phyloP scores from a whole-genome alignment of 2,797 vertebrate genomes.

The Silurus aristotelis region DNA sequence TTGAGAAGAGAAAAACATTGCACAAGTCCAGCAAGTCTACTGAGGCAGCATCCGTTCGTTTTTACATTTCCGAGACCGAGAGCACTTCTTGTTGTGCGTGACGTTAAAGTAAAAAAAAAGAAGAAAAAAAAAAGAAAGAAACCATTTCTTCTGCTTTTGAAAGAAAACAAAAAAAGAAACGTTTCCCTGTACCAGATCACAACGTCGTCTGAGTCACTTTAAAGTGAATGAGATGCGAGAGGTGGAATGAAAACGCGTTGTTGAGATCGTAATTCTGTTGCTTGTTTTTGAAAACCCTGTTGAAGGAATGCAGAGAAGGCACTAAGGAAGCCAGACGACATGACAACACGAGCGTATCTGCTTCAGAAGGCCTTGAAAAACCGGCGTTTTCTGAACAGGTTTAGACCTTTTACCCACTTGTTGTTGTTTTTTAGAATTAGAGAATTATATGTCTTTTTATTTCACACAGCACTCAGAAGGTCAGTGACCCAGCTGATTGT shows the following conservation, averaged over 20 bases:
- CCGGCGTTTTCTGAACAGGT: conserved; percentile 65
- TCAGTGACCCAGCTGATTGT: conserved; percentile 23
- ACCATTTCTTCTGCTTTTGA: conserved; percentile 33
- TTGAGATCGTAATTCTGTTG: conserved; percentile 37
- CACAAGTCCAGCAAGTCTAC: conserved; percentile 69
- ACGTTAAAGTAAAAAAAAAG: neutral
- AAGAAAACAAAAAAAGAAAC: conserved; percentile 23
- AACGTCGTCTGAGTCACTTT: conserved; percentile 46
- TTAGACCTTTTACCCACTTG: conserved; percentile 41
- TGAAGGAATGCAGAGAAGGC: conserved; percentile 77
- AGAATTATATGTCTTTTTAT: conserved; percentile 31
- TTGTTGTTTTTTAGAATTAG: conserved; percentile 20
- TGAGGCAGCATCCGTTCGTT: conserved; percentile 55
- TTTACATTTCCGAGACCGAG: conserved; percentile 20
- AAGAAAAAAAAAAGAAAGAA: neutral
- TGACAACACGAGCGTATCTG: conserved; percentile 56
- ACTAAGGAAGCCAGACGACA: conserved; percentile 77
- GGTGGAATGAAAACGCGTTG: conserved; percentile 29
- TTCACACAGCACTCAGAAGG: conserved; percentile 18
- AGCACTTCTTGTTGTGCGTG: conserved; percentile 29
- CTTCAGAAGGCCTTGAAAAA: conserved; percentile 64
- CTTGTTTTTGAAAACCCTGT: conserved; percentile 71
- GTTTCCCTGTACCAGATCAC: conserved; percentile 42
- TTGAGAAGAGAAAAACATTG: conserved; percentile 84
- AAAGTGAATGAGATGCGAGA: conserved; percentile 35